phyloP scores from a whole-genome alignment of 2,797 vertebrate species.

The Peromyscus attwateri region DNA sequence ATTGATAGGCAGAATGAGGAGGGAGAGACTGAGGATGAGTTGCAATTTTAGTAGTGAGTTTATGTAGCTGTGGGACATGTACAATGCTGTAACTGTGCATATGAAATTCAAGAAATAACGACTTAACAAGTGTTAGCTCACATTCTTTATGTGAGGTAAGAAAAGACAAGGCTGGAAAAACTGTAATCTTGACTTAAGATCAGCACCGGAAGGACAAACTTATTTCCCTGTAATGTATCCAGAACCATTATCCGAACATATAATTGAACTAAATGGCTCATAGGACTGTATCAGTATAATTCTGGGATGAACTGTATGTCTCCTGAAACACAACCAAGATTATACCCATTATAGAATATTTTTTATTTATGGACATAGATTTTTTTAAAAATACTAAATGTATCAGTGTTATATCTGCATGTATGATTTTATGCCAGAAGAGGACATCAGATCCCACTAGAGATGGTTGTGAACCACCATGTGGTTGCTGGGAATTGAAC shows the following conservation, averaged over 20 bases:
- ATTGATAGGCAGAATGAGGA: not conserved
- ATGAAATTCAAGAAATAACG: not conserved
- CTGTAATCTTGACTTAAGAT: not conserved
- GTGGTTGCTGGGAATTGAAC: not conserved
- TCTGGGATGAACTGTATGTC: not conserved
- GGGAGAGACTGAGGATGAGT: not conserved
- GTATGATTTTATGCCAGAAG: not conserved
- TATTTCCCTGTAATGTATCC: not conserved
- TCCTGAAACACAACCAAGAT: constrained; percentile 47
- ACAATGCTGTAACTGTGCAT: not conserved
- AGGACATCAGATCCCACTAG: not conserved
- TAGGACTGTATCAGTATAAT: not conserved
- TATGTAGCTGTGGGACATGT: not conserved
- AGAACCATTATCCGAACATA: not conserved
- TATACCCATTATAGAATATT: constrained; percentile 23
- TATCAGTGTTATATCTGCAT: not conserved
- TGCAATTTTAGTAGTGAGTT: not conserved
- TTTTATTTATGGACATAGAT: constrained; percentile 70
- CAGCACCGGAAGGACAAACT: not conserved
- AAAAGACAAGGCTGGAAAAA: not conserved
- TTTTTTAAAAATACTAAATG: not conserved
- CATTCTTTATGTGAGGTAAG: not conserved
- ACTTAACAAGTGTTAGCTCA: not conserved
- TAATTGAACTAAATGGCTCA: not conserved
- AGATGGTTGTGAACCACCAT: not conserved